phyloP scores from a whole-genome alignment of 2,797 vertebrate species.

The Schizopygopsis malacanthus region DNA sequence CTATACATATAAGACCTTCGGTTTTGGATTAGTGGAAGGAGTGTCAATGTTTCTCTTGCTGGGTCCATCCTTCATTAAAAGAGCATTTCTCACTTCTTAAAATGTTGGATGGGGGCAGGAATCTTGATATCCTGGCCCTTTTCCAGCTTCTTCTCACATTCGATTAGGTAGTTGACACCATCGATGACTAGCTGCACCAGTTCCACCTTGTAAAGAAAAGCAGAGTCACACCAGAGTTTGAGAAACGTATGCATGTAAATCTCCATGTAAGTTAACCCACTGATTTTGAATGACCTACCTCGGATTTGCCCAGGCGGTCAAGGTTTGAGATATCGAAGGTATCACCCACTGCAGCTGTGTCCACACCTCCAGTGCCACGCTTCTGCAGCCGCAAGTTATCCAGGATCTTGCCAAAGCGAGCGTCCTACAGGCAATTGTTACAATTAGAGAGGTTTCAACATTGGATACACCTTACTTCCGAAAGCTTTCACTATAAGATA shows the following conservation, averaged over 20 bases:
- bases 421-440: slow-evolving; percentile 78
- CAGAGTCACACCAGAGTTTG: background rate
- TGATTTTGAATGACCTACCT: slow-evolving; percentile 74
- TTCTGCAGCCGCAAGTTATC: slow-evolving; percentile 92
- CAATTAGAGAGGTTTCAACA: background rate
- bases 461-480: background rate
- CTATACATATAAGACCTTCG: slow-evolving; percentile 54
- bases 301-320: slow-evolving; percentile 91
- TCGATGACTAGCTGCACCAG: slow-evolving; percentile 90
- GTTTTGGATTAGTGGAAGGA: slow-evolving; percentile 46
- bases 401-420: slow-evolving; percentile 89
- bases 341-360: slow-evolving; percentile 89
- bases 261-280: background rate
- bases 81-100: slow-evolving; percentile 79
- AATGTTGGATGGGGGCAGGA: slow-evolving; percentile 84
- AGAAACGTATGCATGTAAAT: background rate
- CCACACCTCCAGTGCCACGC: slow-evolving; percentile 91
- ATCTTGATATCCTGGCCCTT: slow-evolving; percentile 90
- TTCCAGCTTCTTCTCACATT: slow-evolving; percentile 92
- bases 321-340: slow-evolving; percentile 92
- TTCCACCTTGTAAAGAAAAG: slow-evolving; percentile 79
- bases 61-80: slow-evolving; percentile 21
- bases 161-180: slow-evolving; percentile 89
- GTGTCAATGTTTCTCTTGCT: slow-evolving; percentile 6
- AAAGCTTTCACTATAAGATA: background rate